A percentile compares a stretch with the other conserved stretches of the same genome.
Evolutionary conservation across 2,888 invertebrate species (phyloP).

Genomic region (Penaeus monodon): DNA sequence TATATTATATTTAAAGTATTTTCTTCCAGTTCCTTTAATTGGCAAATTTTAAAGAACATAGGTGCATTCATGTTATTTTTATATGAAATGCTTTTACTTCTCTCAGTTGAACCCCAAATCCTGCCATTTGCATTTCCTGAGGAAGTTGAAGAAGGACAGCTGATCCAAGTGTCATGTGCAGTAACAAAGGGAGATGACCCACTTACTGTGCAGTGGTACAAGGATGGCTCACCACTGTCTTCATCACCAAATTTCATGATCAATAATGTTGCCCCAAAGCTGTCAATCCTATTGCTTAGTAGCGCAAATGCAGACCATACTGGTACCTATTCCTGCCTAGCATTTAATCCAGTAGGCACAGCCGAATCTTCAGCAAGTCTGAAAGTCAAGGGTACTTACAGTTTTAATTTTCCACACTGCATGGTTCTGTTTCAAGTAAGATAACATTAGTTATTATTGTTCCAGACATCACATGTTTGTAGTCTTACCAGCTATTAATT

Average conservation of each 20-base stretch:
- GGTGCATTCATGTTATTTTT: no score
- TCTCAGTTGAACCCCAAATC: slow-evolving; percentile 57
- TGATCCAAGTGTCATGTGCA: slow-evolving; percentile 60
- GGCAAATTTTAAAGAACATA: no score
- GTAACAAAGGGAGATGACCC: slow-evolving; percentile 61
- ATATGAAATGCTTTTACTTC: not conserved
- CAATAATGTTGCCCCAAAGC: slow-evolving; percentile 59
- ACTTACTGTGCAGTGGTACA: slow-evolving; percentile 61
- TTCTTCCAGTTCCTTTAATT: no score
- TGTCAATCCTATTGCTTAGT: slow-evolving; percentile 48
- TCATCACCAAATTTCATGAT: slow-evolving; percentile 53
- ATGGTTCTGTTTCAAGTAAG: slow-evolving; percentile 11
- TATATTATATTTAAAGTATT: no score
- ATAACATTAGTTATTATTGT: not conserved
- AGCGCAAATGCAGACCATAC: slow-evolving; percentile 55
- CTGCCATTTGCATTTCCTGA: slow-evolving; percentile 58
- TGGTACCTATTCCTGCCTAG: slow-evolving; percentile 55
- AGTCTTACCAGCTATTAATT: not conserved
- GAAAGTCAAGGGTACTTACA: slow-evolving; percentile 54
- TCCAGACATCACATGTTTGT: not conserved
- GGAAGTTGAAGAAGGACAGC: slow-evolving; percentile 59
- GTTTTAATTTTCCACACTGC: not conserved
- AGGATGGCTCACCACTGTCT: slow-evolving; percentile 49
- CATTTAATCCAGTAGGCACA: slow-evolving; percentile 58
- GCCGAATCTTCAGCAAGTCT: slow-evolving; percentile 50